Conservation (phyloP, 2,113 vertebrate genomes). For the Coracopsis vasa region DNA sequence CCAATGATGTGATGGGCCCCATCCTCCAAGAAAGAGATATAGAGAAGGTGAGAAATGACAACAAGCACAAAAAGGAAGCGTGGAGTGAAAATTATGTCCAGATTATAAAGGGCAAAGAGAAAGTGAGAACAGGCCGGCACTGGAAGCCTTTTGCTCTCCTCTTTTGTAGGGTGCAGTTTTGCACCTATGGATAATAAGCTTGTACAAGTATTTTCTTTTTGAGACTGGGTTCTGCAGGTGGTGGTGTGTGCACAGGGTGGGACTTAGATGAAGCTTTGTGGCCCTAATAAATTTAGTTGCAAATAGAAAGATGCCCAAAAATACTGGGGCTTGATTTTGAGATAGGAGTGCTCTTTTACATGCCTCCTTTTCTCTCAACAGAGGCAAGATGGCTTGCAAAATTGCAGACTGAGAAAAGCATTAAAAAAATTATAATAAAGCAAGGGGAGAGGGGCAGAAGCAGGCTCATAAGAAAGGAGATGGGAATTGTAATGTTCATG, state of each 20-base stretch:
- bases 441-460: background rate
- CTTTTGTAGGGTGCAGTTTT: background rate
- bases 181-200: background rate
- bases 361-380: background rate
- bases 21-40: background rate
- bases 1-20: background rate
- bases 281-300: background rate
- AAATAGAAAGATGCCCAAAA: background rate
- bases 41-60: background rate
- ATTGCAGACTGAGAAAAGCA: background rate
- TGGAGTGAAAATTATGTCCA: background rate
- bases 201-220: background rate
- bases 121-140: background rate
- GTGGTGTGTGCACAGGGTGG: accelerated
- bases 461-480: background rate
- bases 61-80: background rate
- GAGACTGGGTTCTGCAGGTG: background rate
- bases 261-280: background rate
- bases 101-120: background rate
- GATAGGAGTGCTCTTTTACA: background rate
- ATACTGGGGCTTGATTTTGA: background rate
- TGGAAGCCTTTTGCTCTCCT: background rate
- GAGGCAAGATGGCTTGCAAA: background rate
- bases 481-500: background rate
- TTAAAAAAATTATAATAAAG: background rate